phyloP scores from a whole-genome alignment of 2,888 invertebrate species.

The Acleris literana region DNA sequence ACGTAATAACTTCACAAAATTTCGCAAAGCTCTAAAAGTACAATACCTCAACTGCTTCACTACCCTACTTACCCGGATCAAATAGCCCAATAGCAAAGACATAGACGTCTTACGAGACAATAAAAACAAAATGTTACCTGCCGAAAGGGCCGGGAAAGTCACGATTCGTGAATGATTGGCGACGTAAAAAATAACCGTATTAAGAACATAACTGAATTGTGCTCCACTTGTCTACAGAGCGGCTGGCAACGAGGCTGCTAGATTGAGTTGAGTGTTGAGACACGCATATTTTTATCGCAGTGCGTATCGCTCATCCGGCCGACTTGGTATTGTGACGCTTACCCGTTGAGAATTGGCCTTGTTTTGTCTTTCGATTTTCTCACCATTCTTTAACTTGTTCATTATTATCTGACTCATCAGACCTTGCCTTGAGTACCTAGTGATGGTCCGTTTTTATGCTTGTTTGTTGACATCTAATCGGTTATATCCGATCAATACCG shows the following conservation, averaged over 20 bases:
- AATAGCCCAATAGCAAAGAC: too few relatives aligned
- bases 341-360: conserved; percentile 35
- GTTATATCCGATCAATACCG: background rate
- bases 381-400: conserved; percentile 26
- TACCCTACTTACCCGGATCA: too few relatives aligned
- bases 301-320: conserved; percentile 39
- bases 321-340: conserved; percentile 23
- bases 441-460: conserved; percentile 14
- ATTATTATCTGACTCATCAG: conserved; percentile 21
- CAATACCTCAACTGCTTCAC: too few relatives aligned
- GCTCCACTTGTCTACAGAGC: conserved; percentile 75
- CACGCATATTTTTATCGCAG: conserved; percentile 50
- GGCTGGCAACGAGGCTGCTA: conserved; percentile 62
- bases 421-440: conserved; percentile 23
- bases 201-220: conserved; percentile 77
- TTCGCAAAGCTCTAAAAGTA: too few relatives aligned
- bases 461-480: conserved; percentile 1
- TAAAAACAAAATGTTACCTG: background rate
- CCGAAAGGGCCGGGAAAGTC: conserved; percentile 60
- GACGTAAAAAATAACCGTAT: conserved; percentile 76
- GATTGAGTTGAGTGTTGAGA: conserved; percentile 54
- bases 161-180: conserved; percentile 58
- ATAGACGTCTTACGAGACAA: too few relatives aligned
- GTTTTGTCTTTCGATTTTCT: conserved; percentile 34
- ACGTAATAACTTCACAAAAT: too few relatives aligned